Percentiles rank a stretch among this genome's conserved stretches.
Evolutionary conservation across 2,797 vertebrate genomes (phyloP).

Genomic region (Eurystomus glaucurus): DNA sequence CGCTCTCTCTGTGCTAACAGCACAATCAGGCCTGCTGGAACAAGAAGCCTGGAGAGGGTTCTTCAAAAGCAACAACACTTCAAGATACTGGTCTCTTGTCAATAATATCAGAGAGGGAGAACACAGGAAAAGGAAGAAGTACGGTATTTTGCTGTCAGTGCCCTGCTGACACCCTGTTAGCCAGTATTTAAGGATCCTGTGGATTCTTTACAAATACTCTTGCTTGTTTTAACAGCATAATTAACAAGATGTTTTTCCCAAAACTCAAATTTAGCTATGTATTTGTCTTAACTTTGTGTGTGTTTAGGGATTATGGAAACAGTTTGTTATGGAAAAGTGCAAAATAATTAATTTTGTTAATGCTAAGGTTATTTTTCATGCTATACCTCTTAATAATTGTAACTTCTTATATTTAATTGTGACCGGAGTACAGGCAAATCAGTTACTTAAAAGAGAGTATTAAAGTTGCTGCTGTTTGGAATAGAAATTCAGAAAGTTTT

Average conservation of each 20-base stretch:
- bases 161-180: constrained; percentile 77
- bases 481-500: constrained; percentile 2
- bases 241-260: constrained; percentile 63
- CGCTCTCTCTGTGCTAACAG: constrained; percentile 82
- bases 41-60: constrained; percentile 84
- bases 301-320: constrained; percentile 64
- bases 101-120: constrained; percentile 78
- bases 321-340: constrained; percentile 57
- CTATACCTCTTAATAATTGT: constrained; percentile 37
- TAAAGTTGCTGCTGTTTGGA: constrained; percentile 3
- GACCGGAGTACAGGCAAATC: background rate
- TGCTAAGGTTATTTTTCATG: constrained; percentile 52
- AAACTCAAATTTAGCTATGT: constrained; percentile 53
- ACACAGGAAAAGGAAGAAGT: constrained; percentile 67
- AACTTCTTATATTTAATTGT: constrained; percentile 22
- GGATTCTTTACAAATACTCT: constrained; percentile 71
- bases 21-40: constrained; percentile 83
- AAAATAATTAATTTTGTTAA: constrained; percentile 29
- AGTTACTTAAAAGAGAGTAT: constrained; percentile 19
- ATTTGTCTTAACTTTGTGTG: constrained; percentile 61
- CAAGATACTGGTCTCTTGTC: constrained; percentile 79
- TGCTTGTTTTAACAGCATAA: constrained; percentile 68
- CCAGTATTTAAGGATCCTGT: constrained; percentile 64
- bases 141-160: constrained; percentile 75
- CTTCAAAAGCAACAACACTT: constrained; percentile 86